phyloP scores from a whole-genome alignment of 2,888 invertebrate genomes.

The Colostygia pectinataria region DNA sequence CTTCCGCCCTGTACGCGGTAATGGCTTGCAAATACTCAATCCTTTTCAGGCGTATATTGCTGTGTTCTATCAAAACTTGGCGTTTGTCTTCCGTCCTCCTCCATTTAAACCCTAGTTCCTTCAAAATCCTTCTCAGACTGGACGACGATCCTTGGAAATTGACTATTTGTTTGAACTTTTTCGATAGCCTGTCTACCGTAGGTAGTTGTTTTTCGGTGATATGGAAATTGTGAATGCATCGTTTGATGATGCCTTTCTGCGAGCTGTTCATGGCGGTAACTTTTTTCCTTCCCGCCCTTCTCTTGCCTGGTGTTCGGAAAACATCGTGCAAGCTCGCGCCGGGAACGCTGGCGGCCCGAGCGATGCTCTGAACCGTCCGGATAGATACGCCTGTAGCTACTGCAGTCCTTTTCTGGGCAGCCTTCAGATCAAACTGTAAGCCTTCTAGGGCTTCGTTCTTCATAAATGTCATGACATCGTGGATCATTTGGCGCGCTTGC shows the following conservation, averaged over 20 bases:
- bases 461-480: slow-evolving; percentile 24
- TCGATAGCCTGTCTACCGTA: background rate
- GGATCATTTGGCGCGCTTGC: slow-evolving; percentile 20
- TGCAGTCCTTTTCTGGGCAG: slow-evolving; percentile 25
- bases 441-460: slow-evolving; percentile 25
- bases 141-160: slow-evolving; percentile 13
- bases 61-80: slow-evolving; percentile 11
- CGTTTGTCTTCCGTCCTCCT: slow-evolving; percentile 12
- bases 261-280: slow-evolving; percentile 31
- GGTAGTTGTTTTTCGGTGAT: slow-evolving; percentile 12
- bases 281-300: slow-evolving; percentile 30
- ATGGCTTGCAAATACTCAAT: slow-evolving; percentile 16
- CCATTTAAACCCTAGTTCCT: slow-evolving; percentile 14
- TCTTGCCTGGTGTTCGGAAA: slow-evolving; percentile 43
- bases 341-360: background rate
- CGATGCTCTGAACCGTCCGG: slow-evolving; percentile 23
- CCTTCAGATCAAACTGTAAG: slow-evolving; percentile 19
- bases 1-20: slow-evolving; percentile 4
- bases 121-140: slow-evolving; percentile 10
- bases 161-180: slow-evolving; percentile 3
- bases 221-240: slow-evolving; percentile 18
- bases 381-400: slow-evolving; percentile 28
- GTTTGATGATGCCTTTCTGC: slow-evolving; percentile 11
- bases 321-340: slow-evolving; percentile 10
- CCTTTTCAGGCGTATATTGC: slow-evolving; percentile 13